phyloP scores from a whole-genome alignment of 2,888 invertebrate species.

The Cecidostiba fungosa region DNA sequence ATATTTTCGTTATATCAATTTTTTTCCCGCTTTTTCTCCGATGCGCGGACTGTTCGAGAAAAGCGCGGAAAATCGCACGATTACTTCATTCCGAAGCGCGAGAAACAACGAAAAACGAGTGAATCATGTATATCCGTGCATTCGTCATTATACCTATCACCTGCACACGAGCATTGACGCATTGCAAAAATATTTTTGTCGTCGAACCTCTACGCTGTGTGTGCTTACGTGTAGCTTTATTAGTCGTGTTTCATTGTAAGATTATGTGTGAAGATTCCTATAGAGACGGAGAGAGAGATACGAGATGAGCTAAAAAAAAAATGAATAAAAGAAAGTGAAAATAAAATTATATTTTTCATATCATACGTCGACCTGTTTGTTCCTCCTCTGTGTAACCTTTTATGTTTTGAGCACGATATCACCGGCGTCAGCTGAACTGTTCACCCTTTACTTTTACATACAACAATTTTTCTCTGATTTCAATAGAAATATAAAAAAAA shows the following conservation, averaged over 20 bases:
- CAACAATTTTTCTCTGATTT: background rate
- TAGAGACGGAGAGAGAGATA: conserved; percentile 24
- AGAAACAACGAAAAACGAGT: conserved; percentile 8
- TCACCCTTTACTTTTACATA: conserved; percentile 28
- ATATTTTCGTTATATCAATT: conserved; percentile 34
- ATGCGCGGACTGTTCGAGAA: background rate
- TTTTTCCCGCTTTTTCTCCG: background rate
- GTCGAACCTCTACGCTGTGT: conserved; percentile 30
- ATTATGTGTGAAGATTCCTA: conserved; percentile 26
- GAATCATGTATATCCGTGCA: conserved; percentile 45
- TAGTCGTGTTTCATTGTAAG: conserved; percentile 52
- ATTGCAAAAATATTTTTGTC: conserved; percentile 58
- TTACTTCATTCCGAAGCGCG: conserved; percentile 19
- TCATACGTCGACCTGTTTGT: conserved; percentile 49
- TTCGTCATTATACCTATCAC: conserved; percentile 54
- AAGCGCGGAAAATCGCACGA: conserved; percentile 20
- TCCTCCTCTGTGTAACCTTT: conserved; percentile 47
- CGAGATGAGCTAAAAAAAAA: conserved; percentile 32
- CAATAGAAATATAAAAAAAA: background rate
- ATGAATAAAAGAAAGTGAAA: conserved; percentile 29
- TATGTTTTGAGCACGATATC: conserved; percentile 60
- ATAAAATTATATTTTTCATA: conserved; percentile 57
- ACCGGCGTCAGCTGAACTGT: conserved; percentile 60
- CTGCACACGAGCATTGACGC: conserved; percentile 51
- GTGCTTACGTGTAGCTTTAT: conserved; percentile 58